These are phyloP conservation scores for Lordiphosa collinella DNA, from an alignment of 1,140 invertebrate genomes.

Conservation along the genomic window DNA sequence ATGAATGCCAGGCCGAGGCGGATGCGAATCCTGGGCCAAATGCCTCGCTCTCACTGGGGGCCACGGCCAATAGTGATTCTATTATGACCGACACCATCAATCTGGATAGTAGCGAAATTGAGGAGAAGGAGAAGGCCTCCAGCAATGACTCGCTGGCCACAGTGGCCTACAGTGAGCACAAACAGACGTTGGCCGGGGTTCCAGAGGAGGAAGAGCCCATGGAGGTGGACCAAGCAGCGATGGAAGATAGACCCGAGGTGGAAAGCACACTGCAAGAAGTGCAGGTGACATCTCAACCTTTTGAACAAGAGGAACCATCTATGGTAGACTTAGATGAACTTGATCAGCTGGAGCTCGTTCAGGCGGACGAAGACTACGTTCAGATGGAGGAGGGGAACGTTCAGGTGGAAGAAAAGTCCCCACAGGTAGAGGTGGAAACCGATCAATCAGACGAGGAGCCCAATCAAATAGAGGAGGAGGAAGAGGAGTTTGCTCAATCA, in stretches of 20 bases:
- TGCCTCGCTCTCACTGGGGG: constrained; percentile 33
- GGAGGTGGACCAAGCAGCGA: not conserved
- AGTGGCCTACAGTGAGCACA: constrained; percentile 16
- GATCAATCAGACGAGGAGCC: too few relatives aligned
- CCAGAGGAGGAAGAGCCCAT: not conserved
- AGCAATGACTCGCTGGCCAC: constrained; percentile 24
- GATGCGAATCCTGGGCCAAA: not conserved
- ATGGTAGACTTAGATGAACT: too few relatives aligned
- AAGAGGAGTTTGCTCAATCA: too few relatives aligned
- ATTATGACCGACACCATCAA: constrained; percentile 36
- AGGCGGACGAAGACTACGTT: too few relatives aligned
- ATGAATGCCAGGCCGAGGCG: constrained; percentile 19
- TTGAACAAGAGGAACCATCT: too few relatives aligned
- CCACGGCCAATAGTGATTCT: constrained; percentile 57
- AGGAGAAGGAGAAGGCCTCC: not conserved
- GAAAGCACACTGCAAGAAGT: not conserved
- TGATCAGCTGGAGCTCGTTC: too few relatives aligned
- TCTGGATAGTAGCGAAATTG: constrained; percentile 34
- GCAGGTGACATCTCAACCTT: too few relatives aligned
- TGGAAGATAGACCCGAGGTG: not conserved
- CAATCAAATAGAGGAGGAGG: too few relatives aligned
- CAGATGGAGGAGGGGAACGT: too few relatives aligned
- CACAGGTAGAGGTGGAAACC: too few relatives aligned
- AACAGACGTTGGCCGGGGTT: not conserved
- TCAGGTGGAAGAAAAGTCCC: too few relatives aligned